Evolutionary conservation across 2,797 vertebrate genomes (phyloP).

Genomic region (Melanogrammus aeglefinus): DNA sequence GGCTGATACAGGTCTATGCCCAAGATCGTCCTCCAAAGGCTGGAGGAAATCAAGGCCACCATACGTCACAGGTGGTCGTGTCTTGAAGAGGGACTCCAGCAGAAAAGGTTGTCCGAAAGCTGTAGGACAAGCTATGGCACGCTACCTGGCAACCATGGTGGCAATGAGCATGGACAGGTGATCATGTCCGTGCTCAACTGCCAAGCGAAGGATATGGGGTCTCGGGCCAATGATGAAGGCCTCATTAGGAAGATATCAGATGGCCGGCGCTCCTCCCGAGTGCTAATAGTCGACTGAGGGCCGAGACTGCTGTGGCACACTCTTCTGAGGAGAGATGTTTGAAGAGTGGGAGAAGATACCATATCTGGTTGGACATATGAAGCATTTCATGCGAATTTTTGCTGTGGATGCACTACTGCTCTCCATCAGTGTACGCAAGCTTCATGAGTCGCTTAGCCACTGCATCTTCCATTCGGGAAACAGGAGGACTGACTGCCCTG

Average conservation of each 20-base stretch:
- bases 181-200: conserved; percentile 30
- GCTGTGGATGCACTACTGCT: conserved; percentile 12
- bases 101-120: conserved; percentile 10
- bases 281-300: not conserved
- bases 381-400: conserved; percentile 22
- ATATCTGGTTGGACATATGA: conserved; percentile 22
- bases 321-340: conserved; percentile 10
- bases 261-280: conserved; percentile 5
- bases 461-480: conserved; percentile 29
- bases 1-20: conserved; percentile 29
- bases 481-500: conserved; percentile 1
- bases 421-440: conserved; percentile 16
- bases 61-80: not conserved
- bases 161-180: conserved; percentile 23
- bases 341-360: conserved; percentile 6
- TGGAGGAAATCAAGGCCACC: conserved; percentile 2
- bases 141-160: conserved; percentile 18
- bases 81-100: conserved; percentile 5
- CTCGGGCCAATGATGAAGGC: conserved; percentile 15
- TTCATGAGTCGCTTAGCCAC: conserved; percentile 21
- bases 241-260: conserved; percentile 4
- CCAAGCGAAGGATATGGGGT: conserved; percentile 13
- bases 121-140: conserved; percentile 8
- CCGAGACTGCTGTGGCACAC: conserved; percentile 17
- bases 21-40: conserved; percentile 15